Evolutionary conservation across 2,113 vertebrate species (phyloP).

Genomic region (Paratilapia polleni): DNA sequence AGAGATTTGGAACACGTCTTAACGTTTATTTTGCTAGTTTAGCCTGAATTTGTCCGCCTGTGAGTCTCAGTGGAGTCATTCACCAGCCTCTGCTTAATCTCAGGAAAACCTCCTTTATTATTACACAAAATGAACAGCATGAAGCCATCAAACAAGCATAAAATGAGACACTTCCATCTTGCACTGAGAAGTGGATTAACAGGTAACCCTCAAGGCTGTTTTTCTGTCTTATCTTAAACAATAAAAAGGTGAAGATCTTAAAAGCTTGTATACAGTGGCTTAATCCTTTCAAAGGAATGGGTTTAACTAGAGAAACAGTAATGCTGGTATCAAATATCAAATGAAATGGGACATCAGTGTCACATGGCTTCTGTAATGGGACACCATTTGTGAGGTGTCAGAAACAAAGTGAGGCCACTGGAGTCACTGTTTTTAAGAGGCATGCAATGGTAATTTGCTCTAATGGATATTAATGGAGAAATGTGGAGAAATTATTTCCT

Average conservation of each 20-base stretch:
- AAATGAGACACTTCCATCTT: constrained; percentile 12
- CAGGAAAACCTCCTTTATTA: neutral
- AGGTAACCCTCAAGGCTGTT: constrained; percentile 42
- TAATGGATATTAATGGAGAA: neutral
- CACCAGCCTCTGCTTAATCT: neutral
- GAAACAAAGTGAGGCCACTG: constrained; percentile 17
- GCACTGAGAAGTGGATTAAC: constrained; percentile 39
- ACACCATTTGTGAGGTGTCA: constrained; percentile 4
- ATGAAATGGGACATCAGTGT: neutral
- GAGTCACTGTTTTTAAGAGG: neutral
- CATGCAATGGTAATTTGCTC: neutral
- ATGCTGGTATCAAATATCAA: constrained; percentile 21
- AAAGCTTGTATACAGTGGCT: constrained; percentile 35
- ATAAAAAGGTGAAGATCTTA: constrained; percentile 45
- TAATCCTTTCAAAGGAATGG: constrained; percentile 39
- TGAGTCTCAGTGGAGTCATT: neutral
- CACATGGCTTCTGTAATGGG: neutral
- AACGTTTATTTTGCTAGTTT: constrained; percentile 10
- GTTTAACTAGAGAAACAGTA: constrained; percentile 34
- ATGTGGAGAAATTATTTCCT: neutral
- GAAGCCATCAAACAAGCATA: constrained; percentile 30
- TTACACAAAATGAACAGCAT: neutral
- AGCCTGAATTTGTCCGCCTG: neutral
- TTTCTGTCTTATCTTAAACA: constrained; percentile 48
- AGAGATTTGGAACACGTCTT: constrained; percentile 17